phyloP scores from a whole-genome alignment of 2,888 invertebrate genomes.

The Latrodectus hesperus region DNA sequence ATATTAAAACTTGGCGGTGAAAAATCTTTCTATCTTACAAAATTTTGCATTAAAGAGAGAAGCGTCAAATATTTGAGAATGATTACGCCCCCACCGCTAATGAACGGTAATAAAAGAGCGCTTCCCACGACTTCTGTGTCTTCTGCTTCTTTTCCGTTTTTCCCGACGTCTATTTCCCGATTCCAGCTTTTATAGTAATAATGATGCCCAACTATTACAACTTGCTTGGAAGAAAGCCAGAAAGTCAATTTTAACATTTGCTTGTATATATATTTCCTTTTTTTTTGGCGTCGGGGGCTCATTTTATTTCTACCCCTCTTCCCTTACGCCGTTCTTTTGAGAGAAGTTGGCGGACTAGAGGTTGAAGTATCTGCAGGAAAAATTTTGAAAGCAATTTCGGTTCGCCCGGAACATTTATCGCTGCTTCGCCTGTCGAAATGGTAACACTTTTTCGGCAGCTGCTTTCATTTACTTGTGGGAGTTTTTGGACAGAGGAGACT shows the following conservation, averaged over 20 bases:
- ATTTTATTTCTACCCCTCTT: constrained; percentile 1
- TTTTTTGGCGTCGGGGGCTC: constrained; percentile 11
- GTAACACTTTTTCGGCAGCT: constrained; percentile 7
- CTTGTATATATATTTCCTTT: constrained; percentile 5
- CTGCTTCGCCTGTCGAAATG: constrained; percentile 7
- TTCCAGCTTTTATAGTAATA: constrained; percentile 34
- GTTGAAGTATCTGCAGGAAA: constrained; percentile 24
- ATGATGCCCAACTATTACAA: constrained; percentile 44
- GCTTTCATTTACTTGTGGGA: constrained; percentile 43
- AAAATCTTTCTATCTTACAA: constrained; percentile 28
- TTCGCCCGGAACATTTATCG: constrained; percentile 9
- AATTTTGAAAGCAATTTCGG: constrained; percentile 51
- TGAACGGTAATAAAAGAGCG: constrained; percentile 49
- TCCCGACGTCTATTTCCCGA: constrained; percentile 8
- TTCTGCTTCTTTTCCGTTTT: constrained; percentile 1
- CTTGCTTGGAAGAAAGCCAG: constrained; percentile 51
- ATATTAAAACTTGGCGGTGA: constrained; percentile 14
- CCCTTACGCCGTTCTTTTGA: constrained; percentile 1
- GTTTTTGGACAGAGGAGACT: constrained; percentile 24
- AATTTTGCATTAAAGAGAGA: constrained; percentile 38
- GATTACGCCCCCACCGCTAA: constrained; percentile 42
- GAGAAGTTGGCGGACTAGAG: constrained; percentile 26
- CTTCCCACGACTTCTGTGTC: neutral
- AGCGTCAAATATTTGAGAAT: constrained; percentile 44
- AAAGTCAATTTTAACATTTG: constrained; percentile 48